These are phyloP conservation scores for Rafetus swinhoei DNA, from an alignment of 2,113 vertebrate species.

Conservation along the genomic window DNA sequence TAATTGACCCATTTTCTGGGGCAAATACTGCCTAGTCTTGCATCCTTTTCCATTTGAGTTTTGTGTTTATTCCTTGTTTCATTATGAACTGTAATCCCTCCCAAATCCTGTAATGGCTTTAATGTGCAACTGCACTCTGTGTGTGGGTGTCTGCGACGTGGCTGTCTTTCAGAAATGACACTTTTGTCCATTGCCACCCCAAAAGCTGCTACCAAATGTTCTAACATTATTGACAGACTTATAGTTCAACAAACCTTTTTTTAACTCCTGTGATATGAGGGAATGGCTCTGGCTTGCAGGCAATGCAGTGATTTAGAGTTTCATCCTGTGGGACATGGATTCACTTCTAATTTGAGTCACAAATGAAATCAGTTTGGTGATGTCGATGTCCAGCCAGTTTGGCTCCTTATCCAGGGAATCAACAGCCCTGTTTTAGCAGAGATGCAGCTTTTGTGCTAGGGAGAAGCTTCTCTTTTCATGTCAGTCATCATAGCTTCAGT, in stretches of 20 bases:
- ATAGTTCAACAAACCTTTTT: neutral
- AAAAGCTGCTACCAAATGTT: constrained; percentile 40
- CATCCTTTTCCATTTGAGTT: neutral
- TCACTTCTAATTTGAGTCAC: constrained; percentile 26
- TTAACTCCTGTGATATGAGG: constrained; percentile 13
- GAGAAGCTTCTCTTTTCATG: neutral
- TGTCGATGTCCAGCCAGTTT: neutral
- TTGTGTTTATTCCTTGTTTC: neutral
- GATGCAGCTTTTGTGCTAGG: constrained; percentile 20
- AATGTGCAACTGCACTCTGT: neutral
- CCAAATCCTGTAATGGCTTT: constrained; percentile 22
- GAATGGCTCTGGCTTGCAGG: constrained; percentile 27
- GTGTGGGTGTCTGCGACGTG: constrained; percentile 9
- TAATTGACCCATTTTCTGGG: neutral
- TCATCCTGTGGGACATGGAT: constrained; percentile 28
- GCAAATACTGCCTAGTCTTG: neutral
- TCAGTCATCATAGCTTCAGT: neutral
- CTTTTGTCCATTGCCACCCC: constrained; percentile 19
- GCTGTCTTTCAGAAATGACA: constrained; percentile 51
- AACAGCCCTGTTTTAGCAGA: constrained; percentile 59
- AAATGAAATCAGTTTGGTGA: constrained; percentile 41
- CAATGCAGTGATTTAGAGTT: constrained; percentile 1
- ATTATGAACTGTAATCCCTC: constrained; percentile 28
- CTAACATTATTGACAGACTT: constrained; percentile 6
- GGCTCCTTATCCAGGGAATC: constrained; percentile 40